Evolutionary conservation across 2,797 vertebrate genomes (phyloP).

Genomic region (Helarctos malayanus): DNA sequence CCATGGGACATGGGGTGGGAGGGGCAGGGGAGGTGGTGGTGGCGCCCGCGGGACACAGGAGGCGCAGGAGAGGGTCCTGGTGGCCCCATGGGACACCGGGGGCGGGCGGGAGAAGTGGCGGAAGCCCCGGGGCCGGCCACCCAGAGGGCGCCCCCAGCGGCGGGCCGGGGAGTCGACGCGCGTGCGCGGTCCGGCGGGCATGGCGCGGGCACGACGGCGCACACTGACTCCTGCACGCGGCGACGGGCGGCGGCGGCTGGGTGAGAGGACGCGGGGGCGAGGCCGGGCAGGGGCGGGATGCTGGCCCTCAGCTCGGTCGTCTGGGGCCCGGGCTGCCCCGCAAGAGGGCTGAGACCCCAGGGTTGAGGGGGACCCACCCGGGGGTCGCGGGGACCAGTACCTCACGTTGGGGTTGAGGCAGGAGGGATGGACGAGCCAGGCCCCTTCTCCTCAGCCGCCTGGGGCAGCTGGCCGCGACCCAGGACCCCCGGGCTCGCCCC

Average conservation of each 20-base stretch:
- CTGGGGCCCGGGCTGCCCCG: background rate
- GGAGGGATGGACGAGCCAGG: background rate
- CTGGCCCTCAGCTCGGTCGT: too few species aligned
- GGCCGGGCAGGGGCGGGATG: background rate
- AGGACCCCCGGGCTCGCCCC: background rate
- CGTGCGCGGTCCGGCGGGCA: background rate
- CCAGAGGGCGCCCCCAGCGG: background rate
- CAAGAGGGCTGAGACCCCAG: background rate
- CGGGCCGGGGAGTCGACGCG: too few species aligned
- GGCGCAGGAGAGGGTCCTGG: too few species aligned
- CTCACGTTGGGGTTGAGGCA: rapidly evolving
- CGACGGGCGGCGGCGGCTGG: rapidly evolving
- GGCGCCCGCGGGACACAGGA: too few species aligned
- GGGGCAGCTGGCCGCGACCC: background rate
- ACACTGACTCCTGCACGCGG: rapidly evolving
- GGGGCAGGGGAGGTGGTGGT: background rate
- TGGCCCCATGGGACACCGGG: too few species aligned
- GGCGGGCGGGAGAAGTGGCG: background rate
- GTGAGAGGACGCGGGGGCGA: background rate
- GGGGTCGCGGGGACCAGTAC: background rate
- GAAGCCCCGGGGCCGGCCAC: rapidly evolving
- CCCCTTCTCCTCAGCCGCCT: background rate
- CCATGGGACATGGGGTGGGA: background rate
- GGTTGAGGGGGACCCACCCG: background rate
- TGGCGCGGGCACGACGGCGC: background rate